These are phyloP conservation scores for Sphaeramia orbicularis DNA, from an alignment of 2,797 vertebrate genomes.

Conservation along the genomic window DNA sequence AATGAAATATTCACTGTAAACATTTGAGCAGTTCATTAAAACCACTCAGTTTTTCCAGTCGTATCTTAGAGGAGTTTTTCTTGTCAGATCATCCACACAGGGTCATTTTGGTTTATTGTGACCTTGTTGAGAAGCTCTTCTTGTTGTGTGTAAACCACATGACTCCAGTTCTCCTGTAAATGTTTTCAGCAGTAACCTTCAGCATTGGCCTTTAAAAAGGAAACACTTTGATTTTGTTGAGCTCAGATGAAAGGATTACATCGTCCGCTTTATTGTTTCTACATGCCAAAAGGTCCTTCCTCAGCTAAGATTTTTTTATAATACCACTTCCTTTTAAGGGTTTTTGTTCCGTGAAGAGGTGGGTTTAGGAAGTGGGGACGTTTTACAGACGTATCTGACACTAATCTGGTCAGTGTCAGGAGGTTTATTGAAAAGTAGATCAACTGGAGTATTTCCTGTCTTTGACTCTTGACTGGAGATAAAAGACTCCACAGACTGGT, in stretches of 20 bases:
- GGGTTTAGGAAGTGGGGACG: slow-evolving; percentile 57
- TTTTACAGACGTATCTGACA: slow-evolving; percentile 54
- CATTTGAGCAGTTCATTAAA: too few relatives aligned
- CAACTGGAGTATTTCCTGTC: slow-evolving; percentile 17
- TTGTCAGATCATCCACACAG: slow-evolving; percentile 1
- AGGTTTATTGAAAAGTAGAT: slow-evolving; percentile 41
- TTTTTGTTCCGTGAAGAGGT: slow-evolving; percentile 50
- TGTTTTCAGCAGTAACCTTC: slow-evolving; percentile 62
- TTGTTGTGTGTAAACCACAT: slow-evolving; percentile 38
- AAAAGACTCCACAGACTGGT: background rate
- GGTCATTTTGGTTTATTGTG: slow-evolving; percentile 34
- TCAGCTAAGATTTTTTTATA: slow-evolving; percentile 34
- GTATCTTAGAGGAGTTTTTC: slow-evolving; percentile 6
- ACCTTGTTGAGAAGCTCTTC: background rate
- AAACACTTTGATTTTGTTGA: slow-evolving; percentile 55
- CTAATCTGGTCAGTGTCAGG: slow-evolving; percentile 55
- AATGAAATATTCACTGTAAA: background rate
- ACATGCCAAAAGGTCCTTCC: slow-evolving; percentile 42
- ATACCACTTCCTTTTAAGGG: slow-evolving; percentile 57
- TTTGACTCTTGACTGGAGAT: slow-evolving; percentile 19
- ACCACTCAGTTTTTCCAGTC: slow-evolving; percentile 6
- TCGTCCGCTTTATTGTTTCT: background rate
- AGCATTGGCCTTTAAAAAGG: slow-evolving; percentile 50
- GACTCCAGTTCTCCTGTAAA: slow-evolving; percentile 48
- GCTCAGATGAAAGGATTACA: background rate